Evolutionary conservation across 2,113 vertebrate genomes (phyloP).

Genomic region (Leucopternis melanops): DNA sequence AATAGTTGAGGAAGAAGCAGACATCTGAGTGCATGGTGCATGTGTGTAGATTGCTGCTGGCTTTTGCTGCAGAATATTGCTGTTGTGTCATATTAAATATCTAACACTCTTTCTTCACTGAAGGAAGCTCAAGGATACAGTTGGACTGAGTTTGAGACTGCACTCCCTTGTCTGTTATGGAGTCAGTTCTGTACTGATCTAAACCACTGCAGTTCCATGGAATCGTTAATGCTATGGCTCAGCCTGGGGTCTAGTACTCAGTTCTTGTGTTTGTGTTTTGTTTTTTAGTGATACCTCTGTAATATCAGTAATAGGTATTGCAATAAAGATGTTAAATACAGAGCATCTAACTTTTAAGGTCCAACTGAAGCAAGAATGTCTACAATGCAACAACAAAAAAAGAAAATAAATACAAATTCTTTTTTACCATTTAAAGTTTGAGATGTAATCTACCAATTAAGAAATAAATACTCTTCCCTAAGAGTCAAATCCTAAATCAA

Average conservation of each 20-base stretch:
- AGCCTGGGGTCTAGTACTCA: background rate
- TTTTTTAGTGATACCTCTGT: background rate
- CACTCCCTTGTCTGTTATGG: background rate
- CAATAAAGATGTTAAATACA: background rate
- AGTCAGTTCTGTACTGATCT: background rate
- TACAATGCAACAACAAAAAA: background rate
- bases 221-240: background rate
- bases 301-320: background rate
- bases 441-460: background rate
- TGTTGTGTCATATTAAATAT: background rate
- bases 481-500: background rate
- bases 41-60: background rate
- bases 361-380: background rate
- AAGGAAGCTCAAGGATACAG: background rate
- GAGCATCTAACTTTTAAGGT: background rate
- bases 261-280: background rate
- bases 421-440: background rate
- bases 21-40: fast-evolving
- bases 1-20: background rate
- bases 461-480: background rate
- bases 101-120: background rate
- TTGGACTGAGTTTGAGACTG: background rate
- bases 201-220: background rate
- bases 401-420: background rate
- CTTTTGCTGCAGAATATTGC: background rate